A percentile compares a stretch with the other conserved stretches of the same genome.
Evolutionary conservation across 2,113 vertebrate genomes (phyloP).

Genomic region (Aix galericulata): DNA sequence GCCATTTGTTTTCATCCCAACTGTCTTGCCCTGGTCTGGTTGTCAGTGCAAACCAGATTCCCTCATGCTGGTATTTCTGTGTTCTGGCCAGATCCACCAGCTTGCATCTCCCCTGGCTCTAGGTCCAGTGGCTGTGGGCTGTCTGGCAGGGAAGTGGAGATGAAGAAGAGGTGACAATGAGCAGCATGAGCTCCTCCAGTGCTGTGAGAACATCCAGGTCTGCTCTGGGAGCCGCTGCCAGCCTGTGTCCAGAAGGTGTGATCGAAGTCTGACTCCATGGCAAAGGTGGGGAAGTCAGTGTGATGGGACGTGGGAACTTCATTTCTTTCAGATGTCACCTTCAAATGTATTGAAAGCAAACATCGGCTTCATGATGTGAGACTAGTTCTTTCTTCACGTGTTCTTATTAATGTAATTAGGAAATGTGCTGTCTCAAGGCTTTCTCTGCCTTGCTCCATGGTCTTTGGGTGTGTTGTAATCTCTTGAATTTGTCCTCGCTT

Average conservation of each 20-base stretch:
- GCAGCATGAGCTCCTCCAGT: background rate
- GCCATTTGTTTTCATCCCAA: background rate
- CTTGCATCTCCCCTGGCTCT: background rate
- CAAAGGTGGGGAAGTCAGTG: background rate
- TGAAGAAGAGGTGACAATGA: background rate
- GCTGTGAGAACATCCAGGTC: background rate
- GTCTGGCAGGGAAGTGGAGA: background rate
- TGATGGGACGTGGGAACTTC: background rate
- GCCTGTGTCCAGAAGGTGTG: rapidly evolving
- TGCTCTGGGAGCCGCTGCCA: background rate
- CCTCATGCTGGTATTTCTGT: background rate
- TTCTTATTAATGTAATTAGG: background rate
- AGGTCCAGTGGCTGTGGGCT: background rate
- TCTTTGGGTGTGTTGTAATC: background rate
- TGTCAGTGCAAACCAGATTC: background rate
- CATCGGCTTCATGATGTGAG: background rate
- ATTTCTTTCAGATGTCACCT: rapidly evolving
- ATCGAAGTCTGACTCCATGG: background rate
- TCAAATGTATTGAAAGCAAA: background rate
- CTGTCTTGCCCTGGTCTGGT: background rate
- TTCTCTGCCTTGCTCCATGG: background rate
- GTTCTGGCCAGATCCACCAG: background rate
- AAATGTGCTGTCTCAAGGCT: background rate
- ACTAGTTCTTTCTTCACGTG: background rate
- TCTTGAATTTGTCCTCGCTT: rapidly evolving